Percentiles rank a stretch among this genome's conserved stretches.
Evolutionary conservation across 2,797 vertebrate genomes (phyloP).

Genomic region (Hippopotamyrus pictus): DNA sequence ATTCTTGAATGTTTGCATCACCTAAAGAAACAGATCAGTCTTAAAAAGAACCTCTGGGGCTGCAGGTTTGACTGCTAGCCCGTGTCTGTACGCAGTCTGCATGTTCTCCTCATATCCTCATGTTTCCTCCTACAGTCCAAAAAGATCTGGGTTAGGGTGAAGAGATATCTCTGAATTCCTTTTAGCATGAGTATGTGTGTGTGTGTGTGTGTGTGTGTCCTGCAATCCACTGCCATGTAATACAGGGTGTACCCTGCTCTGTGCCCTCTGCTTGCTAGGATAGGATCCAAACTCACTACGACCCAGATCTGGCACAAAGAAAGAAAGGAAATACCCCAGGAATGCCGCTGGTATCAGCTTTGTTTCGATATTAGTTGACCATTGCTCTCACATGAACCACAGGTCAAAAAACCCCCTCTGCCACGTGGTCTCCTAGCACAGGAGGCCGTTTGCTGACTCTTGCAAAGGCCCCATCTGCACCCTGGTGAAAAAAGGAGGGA

Average conservation of each 20-base stretch:
- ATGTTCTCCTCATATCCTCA: not conserved
- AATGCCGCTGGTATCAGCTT: not conserved
- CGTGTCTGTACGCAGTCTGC: not conserved
- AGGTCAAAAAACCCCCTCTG: not conserved
- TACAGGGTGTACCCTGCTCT: not conserved
- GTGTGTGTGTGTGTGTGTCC: not conserved
- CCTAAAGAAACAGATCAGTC: not conserved
- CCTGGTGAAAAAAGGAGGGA: not conserved
- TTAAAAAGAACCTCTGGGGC: not conserved
- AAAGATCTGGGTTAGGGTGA: not conserved
- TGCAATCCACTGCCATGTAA: not conserved
- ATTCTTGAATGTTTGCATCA: not conserved
- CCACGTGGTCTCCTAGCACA: not conserved
- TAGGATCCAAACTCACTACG: not conserved
- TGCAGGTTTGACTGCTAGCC: not conserved
- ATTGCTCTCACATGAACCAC: not conserved
- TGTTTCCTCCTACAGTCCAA: not conserved
- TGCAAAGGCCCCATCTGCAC: not conserved
- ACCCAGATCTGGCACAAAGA: not conserved
- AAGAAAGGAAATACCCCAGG: conserved; percentile 1
- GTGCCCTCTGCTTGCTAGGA: not conserved
- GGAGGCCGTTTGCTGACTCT: not conserved
- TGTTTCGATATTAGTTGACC: not conserved
- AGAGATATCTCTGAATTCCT: not conserved
- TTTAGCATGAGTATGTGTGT: not conserved